Conservation (phyloP, 2,797 vertebrate genomes). For the Huso huso region DNA sequence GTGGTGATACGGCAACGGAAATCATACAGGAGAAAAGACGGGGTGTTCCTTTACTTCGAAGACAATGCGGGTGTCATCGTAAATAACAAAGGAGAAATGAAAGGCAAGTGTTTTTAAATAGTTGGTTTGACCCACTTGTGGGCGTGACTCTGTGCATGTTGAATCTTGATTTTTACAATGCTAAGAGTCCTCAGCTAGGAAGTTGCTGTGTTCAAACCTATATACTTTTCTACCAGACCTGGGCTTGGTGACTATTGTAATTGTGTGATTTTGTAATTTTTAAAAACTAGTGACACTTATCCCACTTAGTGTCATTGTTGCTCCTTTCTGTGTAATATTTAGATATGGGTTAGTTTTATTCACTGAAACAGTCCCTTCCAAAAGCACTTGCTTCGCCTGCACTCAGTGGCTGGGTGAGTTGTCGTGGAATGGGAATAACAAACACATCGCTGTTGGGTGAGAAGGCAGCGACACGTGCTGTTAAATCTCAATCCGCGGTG, state of each 20-base stretch:
- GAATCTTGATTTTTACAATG: too few relatives aligned
- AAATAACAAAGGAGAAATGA: conserved; percentile 97
- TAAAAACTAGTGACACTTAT: too few relatives aligned
- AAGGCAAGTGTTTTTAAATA: conserved; percentile 57
- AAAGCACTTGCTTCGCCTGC: conserved; percentile 70
- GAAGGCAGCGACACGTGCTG: conserved; percentile 54
- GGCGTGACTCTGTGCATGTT: too few relatives aligned
- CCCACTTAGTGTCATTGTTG: too few relatives aligned
- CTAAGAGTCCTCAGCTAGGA: too few relatives aligned
- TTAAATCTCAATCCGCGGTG: conserved; percentile 61
- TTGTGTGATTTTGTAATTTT: too few relatives aligned
- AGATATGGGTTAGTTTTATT: conserved; percentile 1
- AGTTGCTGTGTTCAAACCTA: too few relatives aligned
- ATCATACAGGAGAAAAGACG: conserved; percentile 92
- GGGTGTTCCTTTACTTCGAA: conserved; percentile 93
- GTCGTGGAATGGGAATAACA: conserved; percentile 68
- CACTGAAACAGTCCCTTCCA: conserved; percentile 45
- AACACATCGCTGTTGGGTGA: conserved; percentile 61
- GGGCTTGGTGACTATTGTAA: too few relatives aligned
- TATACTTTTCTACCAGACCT: too few relatives aligned
- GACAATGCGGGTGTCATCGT: conserved; percentile 96
- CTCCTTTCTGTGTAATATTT: too few relatives aligned
- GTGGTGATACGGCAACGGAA: conserved; percentile 96
- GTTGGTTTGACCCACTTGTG: too few relatives aligned
- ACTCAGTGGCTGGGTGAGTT: conserved; percentile 60